These are phyloP conservation scores for Drosophila histrio DNA, from an alignment of 2,888 invertebrate genomes.

Conservation along the genomic window DNA sequence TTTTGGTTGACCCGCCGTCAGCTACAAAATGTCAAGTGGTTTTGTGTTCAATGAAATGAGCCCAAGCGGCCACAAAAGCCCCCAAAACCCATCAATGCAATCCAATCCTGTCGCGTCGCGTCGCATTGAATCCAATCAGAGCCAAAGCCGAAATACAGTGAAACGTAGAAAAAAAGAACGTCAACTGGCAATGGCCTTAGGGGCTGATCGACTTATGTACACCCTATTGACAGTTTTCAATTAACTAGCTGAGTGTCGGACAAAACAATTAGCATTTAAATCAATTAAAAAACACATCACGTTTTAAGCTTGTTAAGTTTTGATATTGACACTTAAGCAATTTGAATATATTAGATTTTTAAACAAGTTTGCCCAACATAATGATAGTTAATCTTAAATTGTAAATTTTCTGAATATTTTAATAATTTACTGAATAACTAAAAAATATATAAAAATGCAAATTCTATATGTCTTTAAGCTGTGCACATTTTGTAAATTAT, in stretches of 20 bases:
- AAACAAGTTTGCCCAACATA: neutral
- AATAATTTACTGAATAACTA: too few species aligned
- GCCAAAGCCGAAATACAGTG: constrained; percentile 25
- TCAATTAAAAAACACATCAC: too few species aligned
- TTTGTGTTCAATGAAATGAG: constrained; percentile 27
- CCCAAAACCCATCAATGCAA: constrained; percentile 51
- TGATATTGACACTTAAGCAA: too few species aligned
- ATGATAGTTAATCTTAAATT: neutral
- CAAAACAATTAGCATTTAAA: too few species aligned
- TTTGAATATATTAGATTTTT: too few species aligned
- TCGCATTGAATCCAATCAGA: constrained; percentile 48
- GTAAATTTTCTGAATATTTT: neutral
- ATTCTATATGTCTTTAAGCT: too few species aligned
- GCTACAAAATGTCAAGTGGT: constrained; percentile 35
- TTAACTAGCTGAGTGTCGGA: neutral
- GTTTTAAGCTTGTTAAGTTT: too few species aligned
- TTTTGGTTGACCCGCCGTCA: constrained; percentile 19
- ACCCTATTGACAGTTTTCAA: neutral
- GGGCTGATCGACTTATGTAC: neutral
- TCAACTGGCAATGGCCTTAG: neutral
- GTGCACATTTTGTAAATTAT: too few species aligned
- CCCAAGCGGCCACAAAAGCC: constrained; percentile 27
- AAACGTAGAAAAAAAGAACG: neutral
- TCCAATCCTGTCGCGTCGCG: constrained; percentile 30
- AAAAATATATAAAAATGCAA: too few species aligned